These are phyloP conservation scores for Spisula solida DNA, from an alignment of 2,888 invertebrate species.

Conservation along the genomic window DNA sequence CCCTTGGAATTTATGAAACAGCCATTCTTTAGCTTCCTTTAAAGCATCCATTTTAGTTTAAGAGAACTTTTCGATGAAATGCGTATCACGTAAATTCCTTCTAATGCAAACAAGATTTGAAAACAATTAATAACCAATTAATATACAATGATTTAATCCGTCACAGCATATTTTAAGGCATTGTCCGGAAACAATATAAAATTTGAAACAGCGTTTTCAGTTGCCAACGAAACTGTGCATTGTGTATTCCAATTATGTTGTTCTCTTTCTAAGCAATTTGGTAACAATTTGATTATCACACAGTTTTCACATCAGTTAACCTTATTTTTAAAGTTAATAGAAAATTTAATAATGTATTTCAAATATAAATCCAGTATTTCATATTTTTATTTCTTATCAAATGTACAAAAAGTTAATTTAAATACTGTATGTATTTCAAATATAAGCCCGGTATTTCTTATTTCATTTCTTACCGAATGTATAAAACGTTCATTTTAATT, in stretches of 20 bases:
- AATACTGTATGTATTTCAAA: not conserved
- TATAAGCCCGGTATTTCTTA: not conserved
- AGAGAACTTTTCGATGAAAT: not conserved
- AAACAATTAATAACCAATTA: not conserved
- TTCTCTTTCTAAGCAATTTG: not conserved
- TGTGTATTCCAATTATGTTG: not conserved
- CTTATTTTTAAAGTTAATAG: no score
- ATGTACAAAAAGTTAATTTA: not conserved
- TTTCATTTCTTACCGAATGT: not conserved
- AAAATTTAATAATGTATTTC: no score
- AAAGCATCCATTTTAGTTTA: constrained; percentile 78
- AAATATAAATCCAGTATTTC: no score
- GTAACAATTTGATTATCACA: no score
- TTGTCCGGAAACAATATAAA: not conserved
- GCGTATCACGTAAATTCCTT: not conserved
- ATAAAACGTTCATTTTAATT: not conserved
- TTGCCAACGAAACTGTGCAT: no score
- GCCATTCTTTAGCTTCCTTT: constrained; percentile 82
- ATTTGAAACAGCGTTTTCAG: no score
- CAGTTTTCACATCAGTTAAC: no score
- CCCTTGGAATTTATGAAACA: constrained; percentile 79
- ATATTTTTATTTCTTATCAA: no score
- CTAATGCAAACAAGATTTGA: not conserved
- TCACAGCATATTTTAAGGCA: not conserved
- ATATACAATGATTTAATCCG: not conserved